phyloP scores from a whole-genome alignment of 2,888 invertebrate genomes.

The Escarpia spicata region DNA sequence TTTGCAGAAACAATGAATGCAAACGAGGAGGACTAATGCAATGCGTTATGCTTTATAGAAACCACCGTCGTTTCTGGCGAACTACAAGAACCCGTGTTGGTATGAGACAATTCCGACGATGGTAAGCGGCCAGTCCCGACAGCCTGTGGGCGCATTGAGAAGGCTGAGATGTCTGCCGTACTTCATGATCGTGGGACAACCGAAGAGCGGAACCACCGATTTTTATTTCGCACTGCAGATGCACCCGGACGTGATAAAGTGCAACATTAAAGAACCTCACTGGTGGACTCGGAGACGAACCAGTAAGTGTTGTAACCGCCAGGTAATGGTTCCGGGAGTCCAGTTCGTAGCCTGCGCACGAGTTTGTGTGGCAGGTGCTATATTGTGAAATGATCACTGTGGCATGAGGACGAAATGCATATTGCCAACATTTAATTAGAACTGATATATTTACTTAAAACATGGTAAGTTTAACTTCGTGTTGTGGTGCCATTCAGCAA shows the following conservation, averaged over 20 bases:
- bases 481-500: too few relatives aligned
- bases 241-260: not conserved
- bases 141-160: not conserved
- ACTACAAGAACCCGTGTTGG: conserved; percentile 13
- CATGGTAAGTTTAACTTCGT: too few relatives aligned
- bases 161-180: not conserved
- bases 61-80: not conserved
- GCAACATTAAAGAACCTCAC: conserved; percentile 19
- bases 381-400: too few relatives aligned
- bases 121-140: not conserved
- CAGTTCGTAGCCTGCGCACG: too few relatives aligned
- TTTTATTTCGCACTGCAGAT: not conserved
- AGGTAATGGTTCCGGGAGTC: not conserved
- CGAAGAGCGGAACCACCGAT: conserved; percentile 21
- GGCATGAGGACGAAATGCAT: too few relatives aligned
- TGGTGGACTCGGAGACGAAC: conserved; percentile 8
- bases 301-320: not conserved
- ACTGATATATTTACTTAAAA: too few relatives aligned
- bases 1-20: too few relatives aligned
- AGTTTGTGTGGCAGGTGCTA: too few relatives aligned
- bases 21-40: not conserved
- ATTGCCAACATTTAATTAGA: too few relatives aligned
- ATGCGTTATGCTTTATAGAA: not conserved
- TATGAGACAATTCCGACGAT: not conserved
- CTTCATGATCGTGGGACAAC: not conserved